Percentiles rank a stretch among this genome's conserved stretches.
Conservation (phyloP, 2,888 invertebrate genomes). For the Lasioglossum morio region DNA sequence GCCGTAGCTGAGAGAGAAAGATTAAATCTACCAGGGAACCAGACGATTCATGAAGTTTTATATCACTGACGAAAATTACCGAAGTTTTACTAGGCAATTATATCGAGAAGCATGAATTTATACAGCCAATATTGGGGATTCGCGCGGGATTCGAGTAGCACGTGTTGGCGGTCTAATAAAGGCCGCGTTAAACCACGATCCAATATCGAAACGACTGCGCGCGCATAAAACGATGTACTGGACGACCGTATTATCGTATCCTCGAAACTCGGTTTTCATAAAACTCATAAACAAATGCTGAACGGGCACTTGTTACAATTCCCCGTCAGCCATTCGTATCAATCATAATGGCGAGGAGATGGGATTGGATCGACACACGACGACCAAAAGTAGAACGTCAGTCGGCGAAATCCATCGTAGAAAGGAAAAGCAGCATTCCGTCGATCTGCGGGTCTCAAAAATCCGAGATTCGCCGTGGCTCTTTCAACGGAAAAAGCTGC, state of each 20-base stretch:
- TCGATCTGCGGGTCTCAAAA: not conserved
- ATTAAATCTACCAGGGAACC: not conserved
- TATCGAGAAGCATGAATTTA: not conserved
- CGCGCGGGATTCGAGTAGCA: not conserved
- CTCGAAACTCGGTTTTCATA: not conserved
- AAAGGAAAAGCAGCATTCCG: slow-evolving; percentile 7
- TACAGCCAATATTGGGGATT: not conserved
- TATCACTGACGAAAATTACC: not conserved
- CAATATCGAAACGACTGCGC: not conserved
- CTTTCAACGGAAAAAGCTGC: not conserved
- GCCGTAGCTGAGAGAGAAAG: not conserved
- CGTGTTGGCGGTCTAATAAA: not conserved
- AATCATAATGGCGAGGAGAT: not conserved
- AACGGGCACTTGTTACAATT: not conserved
- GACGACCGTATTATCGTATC: not conserved
- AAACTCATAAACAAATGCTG: not conserved
- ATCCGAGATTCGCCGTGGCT: not conserved
- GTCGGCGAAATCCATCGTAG: not conserved
- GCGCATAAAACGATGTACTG: not conserved
- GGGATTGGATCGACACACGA: not conserved
- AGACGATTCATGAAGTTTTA: not conserved
- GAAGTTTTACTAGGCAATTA: not conserved
- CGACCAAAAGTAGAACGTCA: not conserved
- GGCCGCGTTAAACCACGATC: not conserved
- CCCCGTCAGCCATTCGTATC: not conserved